Evolutionary conservation across 2,113 vertebrate species (phyloP), one percentile per base, ranked within the genome.

Genomic region (Origma solitaria): DNA sequence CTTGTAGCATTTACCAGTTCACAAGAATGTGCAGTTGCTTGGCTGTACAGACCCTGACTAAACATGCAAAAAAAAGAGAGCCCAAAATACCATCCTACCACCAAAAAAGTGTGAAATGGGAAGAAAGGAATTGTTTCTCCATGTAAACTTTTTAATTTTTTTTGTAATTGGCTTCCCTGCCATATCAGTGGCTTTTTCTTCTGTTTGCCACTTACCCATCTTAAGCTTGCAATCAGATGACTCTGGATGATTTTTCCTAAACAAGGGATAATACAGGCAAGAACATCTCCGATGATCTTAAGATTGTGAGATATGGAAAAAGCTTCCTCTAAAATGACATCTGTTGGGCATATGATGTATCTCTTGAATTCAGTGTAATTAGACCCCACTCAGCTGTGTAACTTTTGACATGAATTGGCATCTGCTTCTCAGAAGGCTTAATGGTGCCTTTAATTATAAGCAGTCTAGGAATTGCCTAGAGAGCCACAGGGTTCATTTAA

Each of bases 361-460:
- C 44, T 84, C 51, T 66, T 84, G 40, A 47, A 65, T 61, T 62
- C 50, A 33, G 69, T 23, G 6, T 71, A 73, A 83, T 75, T 83
- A 66, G 66, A 78, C 49, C 37, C 50, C 0, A 2, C 64, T 87
- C 84, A 93, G 45, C 62, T 58, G 68, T 15, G 27, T 72, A 54
- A 76, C 88, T 86, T 84, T 44, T 88, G 90, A 77, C 80, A 38
- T 54, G 86, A 88, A 38, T 73, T 92, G 86, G 58, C 68, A 65
- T 88, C 92, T 91, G 85, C 31, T 71, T 79, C 62, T 93, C 72
- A 90, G 79, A 88, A 88, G 68, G 86, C 50, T 90, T 94, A 92
- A 90, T 91, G 76, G 76, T 88, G 79, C 86, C 72, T 95, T 92
- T 95, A 93, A 93, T 97, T 94, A 23, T 35, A 77, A 90, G 68